Base-by-base conservation (phyloP, 92 coral and sea anemone genomes). In the Plumapathes pennacea region DNA sequence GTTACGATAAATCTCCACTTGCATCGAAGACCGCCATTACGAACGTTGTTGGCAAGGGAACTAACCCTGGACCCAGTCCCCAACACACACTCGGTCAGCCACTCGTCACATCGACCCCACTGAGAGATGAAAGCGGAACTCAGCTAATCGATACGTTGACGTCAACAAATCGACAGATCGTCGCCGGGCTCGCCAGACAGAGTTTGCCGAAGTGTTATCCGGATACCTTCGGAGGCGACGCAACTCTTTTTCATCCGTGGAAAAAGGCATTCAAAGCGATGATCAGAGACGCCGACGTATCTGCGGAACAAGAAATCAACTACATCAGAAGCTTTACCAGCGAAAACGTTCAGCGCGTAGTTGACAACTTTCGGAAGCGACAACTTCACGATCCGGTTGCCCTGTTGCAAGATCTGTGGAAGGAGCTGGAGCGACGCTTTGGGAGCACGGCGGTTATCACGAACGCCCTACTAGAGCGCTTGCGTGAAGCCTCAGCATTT, bases 221-320 rank as follows among this genome's bases (percentile, higher is more conserved):
- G 13, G 72, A 72, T 39, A 43, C 30, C 13, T 72, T 72, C 29
- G 18, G 31, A 13, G 80, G 72, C n/a, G 71, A 61, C 55, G 41
- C 72, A 12, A 61, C 72, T 5, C 79, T 71, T 41, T 71, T 71
- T 54, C 71, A 71, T 27, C 62, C 79, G 24, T 72, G 80, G 80
- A 71, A 71, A 58, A 18, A 31, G 9, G 65, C 74, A n/a, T 78
- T 78, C 41, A 21, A 62, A 50, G 80, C 73, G 1, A 71, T 78
- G 80, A 56, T 78, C 21, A 17, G 18, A 25, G 79, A 78, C 49
- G 64, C 68, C 48, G 62, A 62, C 17, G 58, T 78, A 2, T 53
- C 74, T 13, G 65, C 79, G 14, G 25, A 38, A 1, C 79, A 78
- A 52, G 60, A 78, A 15, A 78, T 78, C 0, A 71, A 62, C 28